phyloP scores from a whole-genome alignment of 1,140 invertebrate genomes.

The Nasonia longicornis region DNA sequence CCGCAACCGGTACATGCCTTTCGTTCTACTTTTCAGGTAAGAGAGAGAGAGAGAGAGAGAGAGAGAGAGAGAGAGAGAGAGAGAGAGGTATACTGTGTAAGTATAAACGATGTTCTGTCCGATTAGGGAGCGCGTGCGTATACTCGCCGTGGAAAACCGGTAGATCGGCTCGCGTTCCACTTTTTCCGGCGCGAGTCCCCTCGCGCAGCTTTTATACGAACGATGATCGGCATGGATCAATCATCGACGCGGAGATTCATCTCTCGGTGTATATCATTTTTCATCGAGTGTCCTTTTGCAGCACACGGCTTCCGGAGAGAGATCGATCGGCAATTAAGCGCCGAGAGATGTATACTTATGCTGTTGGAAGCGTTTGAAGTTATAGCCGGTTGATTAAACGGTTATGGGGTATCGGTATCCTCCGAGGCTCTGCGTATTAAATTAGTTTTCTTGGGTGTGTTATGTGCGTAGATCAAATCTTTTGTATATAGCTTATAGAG shows the following conservation, averaged over 20 bases:
- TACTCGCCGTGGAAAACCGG: conserved; percentile 18
- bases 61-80: too few species aligned
- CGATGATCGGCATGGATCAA: conserved; percentile 8
- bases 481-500: neutral
- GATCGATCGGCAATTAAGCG: neutral
- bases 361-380: too few species aligned
- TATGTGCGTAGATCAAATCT: neutral
- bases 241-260: neutral
- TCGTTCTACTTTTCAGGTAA: conserved; percentile 51
- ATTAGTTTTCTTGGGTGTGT: neutral
- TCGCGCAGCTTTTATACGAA: neutral
- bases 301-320: neutral
- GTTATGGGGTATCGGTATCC: neutral
- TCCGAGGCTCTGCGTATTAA: neutral
- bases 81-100: neutral
- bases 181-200: neutral
- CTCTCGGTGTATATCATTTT: conserved; percentile 1
- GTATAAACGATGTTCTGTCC: conserved; percentile 30
- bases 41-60: neutral
- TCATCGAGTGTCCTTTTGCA: neutral
- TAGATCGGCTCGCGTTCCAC: conserved; percentile 31
- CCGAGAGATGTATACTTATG: too few species aligned
- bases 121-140: conserved; percentile 33
- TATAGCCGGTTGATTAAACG: neutral
- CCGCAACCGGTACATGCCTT: conserved; percentile 36